A percentile compares a stretch with the other conserved stretches of the same genome.
phyloP scores from a whole-genome alignment of 35 echinoderm and acorn worm species.

The Diadema setosum region DNA sequence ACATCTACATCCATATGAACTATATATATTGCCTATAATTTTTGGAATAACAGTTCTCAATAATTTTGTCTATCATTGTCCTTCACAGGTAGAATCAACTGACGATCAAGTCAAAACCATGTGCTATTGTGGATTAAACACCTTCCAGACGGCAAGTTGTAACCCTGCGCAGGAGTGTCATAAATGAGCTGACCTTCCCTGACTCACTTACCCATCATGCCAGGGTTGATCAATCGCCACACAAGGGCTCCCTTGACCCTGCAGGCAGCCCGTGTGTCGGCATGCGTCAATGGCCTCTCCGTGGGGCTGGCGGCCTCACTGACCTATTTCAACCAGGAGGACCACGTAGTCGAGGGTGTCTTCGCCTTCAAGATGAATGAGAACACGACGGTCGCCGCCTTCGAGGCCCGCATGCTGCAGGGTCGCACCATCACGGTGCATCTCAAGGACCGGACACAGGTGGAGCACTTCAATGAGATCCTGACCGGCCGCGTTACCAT shows the following conservation, averaged over 20 bases:
- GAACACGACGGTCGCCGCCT: slow-evolving; percentile 71
- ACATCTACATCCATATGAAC: too few species aligned
- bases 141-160: too few species aligned
- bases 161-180: too few species aligned
- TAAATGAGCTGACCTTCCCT: too few species aligned
- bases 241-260: slow-evolving; percentile 78
- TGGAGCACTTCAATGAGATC: slow-evolving; percentile 89
- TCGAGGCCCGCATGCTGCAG: slow-evolving; percentile 88
- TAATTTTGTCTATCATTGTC: too few species aligned
- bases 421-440: slow-evolving; percentile 73
- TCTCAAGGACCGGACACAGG: slow-evolving; percentile 75
- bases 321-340: slow-evolving; percentile 92
- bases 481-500: slow-evolving; percentile 55
- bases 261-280: slow-evolving; percentile 72
- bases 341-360: slow-evolving; percentile 94
- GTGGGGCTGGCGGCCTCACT: slow-evolving; percentile 75
- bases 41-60: too few species aligned
- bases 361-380: slow-evolving; percentile 81
- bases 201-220: too few species aligned
- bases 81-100: too few species aligned
- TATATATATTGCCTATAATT: too few species aligned
- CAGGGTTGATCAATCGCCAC: slow-evolving; percentile 90
- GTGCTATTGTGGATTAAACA: too few species aligned
- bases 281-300: slow-evolving; percentile 87
- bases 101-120: too few species aligned